These are phyloP conservation scores for Hippoglossus hippoglossus DNA, from an alignment of 2,797 vertebrate species.

Conservation along the genomic window DNA sequence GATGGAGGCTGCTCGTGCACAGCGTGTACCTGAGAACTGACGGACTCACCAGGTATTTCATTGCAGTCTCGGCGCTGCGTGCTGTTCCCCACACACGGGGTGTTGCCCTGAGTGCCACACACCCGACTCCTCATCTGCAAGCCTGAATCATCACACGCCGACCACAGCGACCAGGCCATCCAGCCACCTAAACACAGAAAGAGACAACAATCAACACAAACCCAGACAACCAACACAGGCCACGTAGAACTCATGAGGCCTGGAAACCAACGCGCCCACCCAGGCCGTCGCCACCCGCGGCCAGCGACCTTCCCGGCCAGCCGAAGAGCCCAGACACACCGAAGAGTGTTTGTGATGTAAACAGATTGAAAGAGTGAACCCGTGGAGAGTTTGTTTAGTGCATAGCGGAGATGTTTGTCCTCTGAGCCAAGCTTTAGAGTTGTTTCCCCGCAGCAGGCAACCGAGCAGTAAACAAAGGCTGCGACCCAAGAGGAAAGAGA, in stretches of 20 bases:
- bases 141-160: conserved; percentile 91
- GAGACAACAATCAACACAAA: conserved; percentile 40
- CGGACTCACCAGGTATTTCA: conserved; percentile 91
- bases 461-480: conserved; percentile 65
- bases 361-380: conserved; percentile 58
- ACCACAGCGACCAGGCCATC: conserved; percentile 97
- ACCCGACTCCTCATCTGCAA: conserved; percentile 90
- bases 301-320: conserved; percentile 13
- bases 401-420: conserved; percentile 73
- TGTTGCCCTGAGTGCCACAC: conserved; percentile 81
- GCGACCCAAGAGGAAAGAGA: conserved; percentile 52
- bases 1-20: neutral
- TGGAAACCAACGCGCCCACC: conserved; percentile 59
- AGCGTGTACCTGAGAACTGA: neutral
- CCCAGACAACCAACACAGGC: conserved; percentile 25
- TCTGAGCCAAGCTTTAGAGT: conserved; percentile 58
- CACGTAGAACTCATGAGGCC: conserved; percentile 20
- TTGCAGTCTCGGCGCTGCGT: conserved; percentile 94
- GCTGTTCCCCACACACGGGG: conserved; percentile 90
- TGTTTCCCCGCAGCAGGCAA: conserved; percentile 64
- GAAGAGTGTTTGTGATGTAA: conserved; percentile 67
- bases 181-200: conserved; percentile 89
- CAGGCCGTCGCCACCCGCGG: conserved; percentile 50
- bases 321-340: conserved; percentile 43
- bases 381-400: conserved; percentile 71